Conservation (phyloP, 2,113 vertebrate genomes). For the Pelodiscus sinensis region DNA sequence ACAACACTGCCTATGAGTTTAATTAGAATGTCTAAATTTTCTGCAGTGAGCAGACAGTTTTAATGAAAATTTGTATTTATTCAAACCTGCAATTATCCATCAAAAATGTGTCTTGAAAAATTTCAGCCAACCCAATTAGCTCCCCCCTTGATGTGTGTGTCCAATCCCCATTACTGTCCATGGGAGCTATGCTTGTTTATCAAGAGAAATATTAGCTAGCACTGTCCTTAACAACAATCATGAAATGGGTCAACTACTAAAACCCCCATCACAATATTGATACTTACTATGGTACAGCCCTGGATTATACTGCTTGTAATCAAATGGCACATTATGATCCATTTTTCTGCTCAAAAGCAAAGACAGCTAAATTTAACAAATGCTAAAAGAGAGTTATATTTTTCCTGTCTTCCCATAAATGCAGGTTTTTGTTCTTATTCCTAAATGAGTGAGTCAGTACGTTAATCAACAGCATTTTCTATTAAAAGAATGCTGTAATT, state of each 20-base stretch:
- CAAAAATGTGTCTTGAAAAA: not conserved
- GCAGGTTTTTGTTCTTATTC: not conserved
- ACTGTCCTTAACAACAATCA: not conserved
- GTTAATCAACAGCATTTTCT: slow-evolving; percentile 4
- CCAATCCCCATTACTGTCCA: not conserved
- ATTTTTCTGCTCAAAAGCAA: not conserved
- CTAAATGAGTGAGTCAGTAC: not conserved
- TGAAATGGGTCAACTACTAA: not conserved
- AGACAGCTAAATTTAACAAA: not conserved
- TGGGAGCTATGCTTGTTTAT: too few species aligned
- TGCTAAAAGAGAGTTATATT: not conserved
- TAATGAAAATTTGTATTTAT: not conserved
- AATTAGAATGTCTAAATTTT: not conserved
- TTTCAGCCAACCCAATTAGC: not conserved
- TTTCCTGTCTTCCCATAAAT: rapidly evolving
- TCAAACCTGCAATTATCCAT: not conserved
- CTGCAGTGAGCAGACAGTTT: not conserved
- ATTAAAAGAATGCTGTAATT: slow-evolving; percentile 31
- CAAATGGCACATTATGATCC: not conserved
- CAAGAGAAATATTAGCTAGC: not conserved
- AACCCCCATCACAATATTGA: not conserved
- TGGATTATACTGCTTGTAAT: not conserved
- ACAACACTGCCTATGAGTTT: not conserved
- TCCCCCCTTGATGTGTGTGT: not conserved
- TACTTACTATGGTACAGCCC: too few species aligned